These are phyloP conservation scores for Ochotona curzoniae DNA, from an alignment of 2,113 vertebrate species.

Conservation along the genomic window DNA sequence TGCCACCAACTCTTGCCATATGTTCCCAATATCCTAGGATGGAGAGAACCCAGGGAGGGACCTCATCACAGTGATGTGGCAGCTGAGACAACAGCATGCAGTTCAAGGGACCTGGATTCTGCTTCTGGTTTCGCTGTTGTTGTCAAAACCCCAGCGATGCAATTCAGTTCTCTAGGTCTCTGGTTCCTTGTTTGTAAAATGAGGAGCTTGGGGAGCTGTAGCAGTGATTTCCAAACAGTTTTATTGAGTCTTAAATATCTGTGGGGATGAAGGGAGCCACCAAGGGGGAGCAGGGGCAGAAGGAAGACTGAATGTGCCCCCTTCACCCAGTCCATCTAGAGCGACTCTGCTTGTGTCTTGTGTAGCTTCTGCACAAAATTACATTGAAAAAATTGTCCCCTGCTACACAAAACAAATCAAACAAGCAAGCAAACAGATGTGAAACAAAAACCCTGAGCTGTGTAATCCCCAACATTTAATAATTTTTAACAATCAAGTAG, in stretches of 20 bases:
- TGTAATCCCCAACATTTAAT: conserved; percentile 34
- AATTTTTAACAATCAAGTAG: conserved; percentile 43
- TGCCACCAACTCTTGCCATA: neutral
- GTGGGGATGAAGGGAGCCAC: neutral
- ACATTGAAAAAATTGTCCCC: neutral
- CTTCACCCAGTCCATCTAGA: neutral
- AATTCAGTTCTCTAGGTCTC: neutral
- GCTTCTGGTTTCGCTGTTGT: neutral
- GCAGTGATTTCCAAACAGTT: neutral
- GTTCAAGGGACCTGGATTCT: neutral
- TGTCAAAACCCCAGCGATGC: neutral
- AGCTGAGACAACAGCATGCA: too few relatives aligned
- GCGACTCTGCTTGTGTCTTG: neutral
- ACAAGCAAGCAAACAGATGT: conserved; percentile 46
- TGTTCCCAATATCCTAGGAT: accelerated
- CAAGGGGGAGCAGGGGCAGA: neutral
- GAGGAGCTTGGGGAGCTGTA: neutral
- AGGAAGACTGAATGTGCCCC: neutral
- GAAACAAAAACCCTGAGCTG: conserved; percentile 43
- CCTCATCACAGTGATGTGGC: neutral
- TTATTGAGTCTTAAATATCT: neutral
- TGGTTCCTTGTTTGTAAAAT: neutral
- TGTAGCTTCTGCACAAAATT: neutral
- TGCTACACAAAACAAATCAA: conserved; percentile 21
- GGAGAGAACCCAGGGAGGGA: neutral